Evolutionary conservation across 2,888 invertebrate species (phyloP).

Genomic region (Leptura quadrifasciata): DNA sequence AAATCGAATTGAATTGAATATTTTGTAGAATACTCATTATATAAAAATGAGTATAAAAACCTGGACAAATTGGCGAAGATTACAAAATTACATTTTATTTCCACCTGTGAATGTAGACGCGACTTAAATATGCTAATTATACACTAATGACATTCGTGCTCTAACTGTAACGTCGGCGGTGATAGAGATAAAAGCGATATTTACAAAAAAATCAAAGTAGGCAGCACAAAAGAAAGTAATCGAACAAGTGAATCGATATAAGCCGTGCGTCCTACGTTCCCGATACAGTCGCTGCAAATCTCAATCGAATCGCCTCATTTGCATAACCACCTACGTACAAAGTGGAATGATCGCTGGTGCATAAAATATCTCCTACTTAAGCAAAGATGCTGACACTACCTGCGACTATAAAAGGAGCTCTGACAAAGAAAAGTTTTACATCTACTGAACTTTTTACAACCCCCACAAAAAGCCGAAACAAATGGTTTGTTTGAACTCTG

Average conservation of each 20-base stretch:
- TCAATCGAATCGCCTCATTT: slow-evolving; percentile 19
- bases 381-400: slow-evolving; percentile 1
- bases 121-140: too few relatives aligned
- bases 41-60: too few relatives aligned
- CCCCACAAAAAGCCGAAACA: slow-evolving; percentile 1
- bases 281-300: slow-evolving; percentile 12
- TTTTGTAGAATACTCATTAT: too few relatives aligned
- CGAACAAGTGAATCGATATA: neutral
- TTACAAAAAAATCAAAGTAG: neutral
- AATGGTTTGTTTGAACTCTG: slow-evolving; percentile 9
- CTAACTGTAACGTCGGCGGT: neutral
- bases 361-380: slow-evolving; percentile 23
- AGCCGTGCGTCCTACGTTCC: neutral
- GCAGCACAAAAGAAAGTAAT: neutral
- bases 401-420: slow-evolving; percentile 13
- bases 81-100: too few relatives aligned
- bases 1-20: too few relatives aligned
- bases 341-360: slow-evolving; percentile 25
- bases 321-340: slow-evolving; percentile 24
- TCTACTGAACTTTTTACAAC: neutral
- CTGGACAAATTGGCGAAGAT: too few relatives aligned
- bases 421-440: slow-evolving; percentile 23
- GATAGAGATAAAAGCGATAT: neutral
- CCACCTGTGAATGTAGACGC: too few relatives aligned
- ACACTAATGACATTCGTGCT: neutral